Base-by-base conservation (phyloP, 2,113 vertebrate species). In the Gnathonemus echidnorhynchus region DNA sequence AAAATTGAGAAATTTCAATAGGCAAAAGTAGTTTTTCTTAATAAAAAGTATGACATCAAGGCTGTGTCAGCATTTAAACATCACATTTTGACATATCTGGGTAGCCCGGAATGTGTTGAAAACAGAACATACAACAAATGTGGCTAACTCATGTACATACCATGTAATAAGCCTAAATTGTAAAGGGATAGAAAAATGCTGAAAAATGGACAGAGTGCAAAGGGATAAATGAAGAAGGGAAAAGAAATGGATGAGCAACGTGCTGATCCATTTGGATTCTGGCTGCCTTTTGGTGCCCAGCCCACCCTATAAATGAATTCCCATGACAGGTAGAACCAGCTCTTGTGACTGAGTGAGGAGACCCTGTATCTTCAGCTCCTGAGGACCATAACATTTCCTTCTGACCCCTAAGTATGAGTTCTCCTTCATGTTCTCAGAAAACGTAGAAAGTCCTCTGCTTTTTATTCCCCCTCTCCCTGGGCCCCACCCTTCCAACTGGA, bases 371-470 rank as follows among this genome's bases (percentile, higher is more conserved):
- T 52, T 52, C 19, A 31, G 53, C 49, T 9, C 49, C 27, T 50
- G 11, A 53, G n/a, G n/a, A 56, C 86, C n/a, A 87, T 17, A 87
- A 87, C n/a, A 49, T 87, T 39, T 31, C 10, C 49, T 53, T 52
- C 27, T 31, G 24, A n/a, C 49, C 11, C 48, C n/a, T 5, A 53
- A 87, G 49, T 52, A n/a, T 52, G n/a, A 87, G 46, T 24, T 53
- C 86, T 52, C 35, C n/a, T 62, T 53, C 52, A 66, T 88, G 39
- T 58, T 53, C 53, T 56, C 53, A 74, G 84, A 87, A 27, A 90
- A 62, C 39, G 13, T 10, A 50, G 6, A 56, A 39, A 39, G 74
- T 89, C 24, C 45, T 88, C 31, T 88, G 8, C 48, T 88, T 74
- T 56, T 87, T 21, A 56, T 53, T 19, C 15, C 58, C 45, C 31